Evolutionary conservation across 2,113 vertebrate species (phyloP), one percentile per base, ranked within the genome.

Genomic region (Hystrix brachyura): DNA sequence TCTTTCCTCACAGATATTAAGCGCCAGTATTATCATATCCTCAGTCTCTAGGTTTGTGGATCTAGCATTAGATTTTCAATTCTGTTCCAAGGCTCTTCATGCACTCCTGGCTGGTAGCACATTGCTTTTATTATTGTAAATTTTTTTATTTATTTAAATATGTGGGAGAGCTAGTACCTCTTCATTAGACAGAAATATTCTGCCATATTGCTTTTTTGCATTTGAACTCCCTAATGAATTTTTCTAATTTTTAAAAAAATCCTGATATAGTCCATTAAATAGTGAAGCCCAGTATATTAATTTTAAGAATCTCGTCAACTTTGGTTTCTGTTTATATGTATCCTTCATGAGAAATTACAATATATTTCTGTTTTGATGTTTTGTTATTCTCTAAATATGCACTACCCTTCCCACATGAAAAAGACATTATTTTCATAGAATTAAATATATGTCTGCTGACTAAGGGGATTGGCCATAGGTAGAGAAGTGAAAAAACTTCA

Each of bases 61-160:
- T 78, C 79, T 93, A 83, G 59, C 92, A 93, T 62, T 87, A 69
- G 7, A 46, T 38, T 59, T 51, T 64, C 0, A 3, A 32, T 93
- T 93, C 62, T 67, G 23, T 60, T 53, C 34, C 34, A 87, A 21
- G 60, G 25, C 51, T 29, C 34, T 71, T 69, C 48, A 43, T 72
- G 38, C 78, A 51, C 78, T 79, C 32, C 55, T 83, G 55, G 62
- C 13, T n/a, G 12, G 18, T 38, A 51, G 32, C 5, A n/a, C 53
- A 48, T 62, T 94, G 46, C 21, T 90, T 94, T 91, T 72, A 57
- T 80, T 97, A 32, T 7, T 78, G 10, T 32, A 67, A 32, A 21
- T 90, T 92, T 72, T 72, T 82, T 83, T 83, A 84, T 29, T 59
- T 93, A 93, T 78, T 80, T 93, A 87, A 46, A 46, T 81, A 46